Evolutionary conservation across 2,113 vertebrate species (phyloP).

Genomic region (Syngnathoides biaculeatus): DNA sequence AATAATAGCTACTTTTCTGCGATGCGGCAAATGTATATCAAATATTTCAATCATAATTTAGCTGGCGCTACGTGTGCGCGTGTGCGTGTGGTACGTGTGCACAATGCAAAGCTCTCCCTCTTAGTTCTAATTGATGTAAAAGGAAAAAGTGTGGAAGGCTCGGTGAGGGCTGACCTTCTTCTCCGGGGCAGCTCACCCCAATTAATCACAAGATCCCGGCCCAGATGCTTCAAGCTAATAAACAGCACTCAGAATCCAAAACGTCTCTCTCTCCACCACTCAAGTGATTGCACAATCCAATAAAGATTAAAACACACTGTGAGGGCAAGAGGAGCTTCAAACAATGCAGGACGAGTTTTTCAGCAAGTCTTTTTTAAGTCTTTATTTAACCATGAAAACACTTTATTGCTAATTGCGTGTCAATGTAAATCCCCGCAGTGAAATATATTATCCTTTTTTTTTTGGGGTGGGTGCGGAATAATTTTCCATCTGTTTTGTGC

Average conservation of each 20-base stretch:
- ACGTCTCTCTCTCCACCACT: slow-evolving; percentile 61
- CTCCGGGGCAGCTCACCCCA: slow-evolving; percentile 82
- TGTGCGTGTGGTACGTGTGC: slow-evolving; percentile 20
- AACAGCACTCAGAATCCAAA: slow-evolving; percentile 70
- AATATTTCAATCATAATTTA: slow-evolving; percentile 38
- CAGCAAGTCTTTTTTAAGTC: slow-evolving; percentile 31
- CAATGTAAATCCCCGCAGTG: slow-evolving; percentile 62
- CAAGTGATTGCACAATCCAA: slow-evolving; percentile 53
- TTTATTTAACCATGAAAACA: slow-evolving; percentile 49
- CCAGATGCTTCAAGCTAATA: slow-evolving; percentile 85
- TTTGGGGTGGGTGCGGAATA: slow-evolving; percentile 61
- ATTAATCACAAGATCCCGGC: slow-evolving; percentile 87
- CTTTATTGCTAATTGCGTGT: slow-evolving; percentile 60
- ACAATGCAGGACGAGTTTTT: slow-evolving; percentile 50
- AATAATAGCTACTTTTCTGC: slow-evolving; percentile 67
- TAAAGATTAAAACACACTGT: slow-evolving; percentile 61
- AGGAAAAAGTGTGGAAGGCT: slow-evolving; percentile 83
- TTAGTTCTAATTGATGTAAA: slow-evolving; percentile 89
- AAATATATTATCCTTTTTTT: slow-evolving; percentile 53
- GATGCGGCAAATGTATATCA: slow-evolving; percentile 11
- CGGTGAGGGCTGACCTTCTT: slow-evolving; percentile 85
- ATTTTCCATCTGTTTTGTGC: slow-evolving; percentile 54
- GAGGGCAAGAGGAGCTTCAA: slow-evolving; percentile 46
- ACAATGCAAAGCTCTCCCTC: slow-evolving; percentile 37
- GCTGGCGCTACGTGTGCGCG: not conserved